Percentiles rank a stretch among this genome's conserved stretches.
Conservation (phyloP, 2,113 vertebrate genomes). For the Triplophysa siluroides region DNA sequence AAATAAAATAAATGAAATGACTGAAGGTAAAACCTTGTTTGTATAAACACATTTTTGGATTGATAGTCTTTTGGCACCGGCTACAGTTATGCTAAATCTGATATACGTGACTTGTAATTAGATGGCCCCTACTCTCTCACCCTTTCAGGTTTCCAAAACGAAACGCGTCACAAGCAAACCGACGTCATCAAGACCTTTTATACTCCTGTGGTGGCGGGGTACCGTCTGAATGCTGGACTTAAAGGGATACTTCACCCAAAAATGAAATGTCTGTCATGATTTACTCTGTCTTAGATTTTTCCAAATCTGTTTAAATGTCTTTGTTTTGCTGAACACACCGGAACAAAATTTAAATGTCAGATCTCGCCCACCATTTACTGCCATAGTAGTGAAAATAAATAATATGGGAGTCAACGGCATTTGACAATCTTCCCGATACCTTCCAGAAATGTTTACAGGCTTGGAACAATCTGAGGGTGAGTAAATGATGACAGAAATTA, state of each 20-base stretch:
- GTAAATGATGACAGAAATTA: too few species aligned
- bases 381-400: too few species aligned
- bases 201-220: neutral
- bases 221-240: conserved; percentile 39
- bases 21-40: neutral
- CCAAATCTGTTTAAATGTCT: too few species aligned
- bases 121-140: neutral
- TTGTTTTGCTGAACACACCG: too few species aligned
- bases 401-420: too few species aligned
- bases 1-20: neutral
- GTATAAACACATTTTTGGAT: neutral
- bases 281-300: too few species aligned
- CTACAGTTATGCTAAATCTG: conserved; percentile 1
- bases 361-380: too few species aligned
- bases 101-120: conserved; percentile 5
- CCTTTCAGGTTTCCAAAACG: neutral
- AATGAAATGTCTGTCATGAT: too few species aligned
- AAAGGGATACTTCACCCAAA: neutral
- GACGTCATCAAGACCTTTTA: conserved; percentile 36
- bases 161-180: conserved; percentile 22
- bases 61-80: neutral
- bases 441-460: too few species aligned
- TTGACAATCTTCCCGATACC: too few species aligned
- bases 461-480: too few species aligned
- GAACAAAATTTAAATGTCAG: too few species aligned